Evolutionary conservation across 2,113 vertebrate species (phyloP).

Genomic region (Strix aluco): DNA sequence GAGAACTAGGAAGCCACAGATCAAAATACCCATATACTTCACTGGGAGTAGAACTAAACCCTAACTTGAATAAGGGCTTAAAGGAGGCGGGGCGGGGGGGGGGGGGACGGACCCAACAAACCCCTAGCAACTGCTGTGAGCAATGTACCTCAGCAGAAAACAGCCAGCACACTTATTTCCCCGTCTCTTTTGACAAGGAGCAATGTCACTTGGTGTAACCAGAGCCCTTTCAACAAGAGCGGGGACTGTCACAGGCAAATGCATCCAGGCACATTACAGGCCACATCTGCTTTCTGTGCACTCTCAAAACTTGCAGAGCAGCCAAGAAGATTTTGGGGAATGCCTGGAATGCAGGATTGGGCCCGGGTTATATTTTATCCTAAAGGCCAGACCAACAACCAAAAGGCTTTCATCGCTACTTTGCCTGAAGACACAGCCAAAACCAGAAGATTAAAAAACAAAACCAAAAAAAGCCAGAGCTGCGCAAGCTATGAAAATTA

Average conservation of each 20-base stretch:
- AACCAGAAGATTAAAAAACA: slow-evolving; percentile 1
- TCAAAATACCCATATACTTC: neutral
- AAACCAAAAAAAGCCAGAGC: neutral
- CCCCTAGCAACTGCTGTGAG: neutral
- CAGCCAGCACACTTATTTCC: neutral
- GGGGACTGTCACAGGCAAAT: neutral
- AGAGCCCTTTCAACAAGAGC: neutral
- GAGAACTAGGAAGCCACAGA: neutral
- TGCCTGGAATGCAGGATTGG: slow-evolving; percentile 45
- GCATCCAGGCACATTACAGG: neutral
- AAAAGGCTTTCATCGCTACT: neutral
- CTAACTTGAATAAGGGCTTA: neutral
- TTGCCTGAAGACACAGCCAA: neutral
- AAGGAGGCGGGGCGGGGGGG: neutral
- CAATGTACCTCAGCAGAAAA: neutral
- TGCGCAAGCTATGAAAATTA: neutral
- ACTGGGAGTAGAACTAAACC: neutral
- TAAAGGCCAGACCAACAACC: slow-evolving; percentile 2
- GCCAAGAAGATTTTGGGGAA: slow-evolving; percentile 44
- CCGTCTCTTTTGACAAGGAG: neutral
- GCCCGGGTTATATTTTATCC: slow-evolving; percentile 22
- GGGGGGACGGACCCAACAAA: neutral
- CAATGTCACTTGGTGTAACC: slow-evolving; percentile 1
- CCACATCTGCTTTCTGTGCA: slow-evolving; percentile 30
- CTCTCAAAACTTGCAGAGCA: slow-evolving; percentile 26